These are phyloP conservation scores for Balaeniceps rex DNA, from an alignment of 2,113 vertebrate species.

Conservation along the genomic window DNA sequence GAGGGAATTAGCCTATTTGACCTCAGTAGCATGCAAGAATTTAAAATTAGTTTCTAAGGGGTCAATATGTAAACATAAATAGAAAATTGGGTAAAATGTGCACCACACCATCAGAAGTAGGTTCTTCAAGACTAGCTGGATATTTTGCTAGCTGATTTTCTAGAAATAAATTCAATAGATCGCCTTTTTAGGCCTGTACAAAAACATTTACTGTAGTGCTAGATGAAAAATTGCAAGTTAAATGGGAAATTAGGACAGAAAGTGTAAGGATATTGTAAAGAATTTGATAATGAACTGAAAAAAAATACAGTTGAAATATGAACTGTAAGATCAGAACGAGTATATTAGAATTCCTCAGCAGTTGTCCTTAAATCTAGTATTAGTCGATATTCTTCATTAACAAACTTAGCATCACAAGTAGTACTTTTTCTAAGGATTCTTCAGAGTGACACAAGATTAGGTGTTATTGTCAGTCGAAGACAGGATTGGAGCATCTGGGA, in stretches of 20 bases:
- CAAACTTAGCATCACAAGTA: neutral
- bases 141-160: neutral
- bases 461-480: neutral
- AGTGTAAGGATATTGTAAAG: neutral
- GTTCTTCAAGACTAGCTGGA: neutral
- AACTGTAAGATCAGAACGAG: neutral
- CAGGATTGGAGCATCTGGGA: neutral
- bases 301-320: neutral
- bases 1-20: neutral
- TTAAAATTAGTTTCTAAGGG: neutral
- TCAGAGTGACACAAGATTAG: neutral
- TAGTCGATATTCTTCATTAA: neutral
- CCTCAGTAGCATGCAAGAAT: neutral
- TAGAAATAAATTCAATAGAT: neutral
- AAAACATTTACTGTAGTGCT: neutral
- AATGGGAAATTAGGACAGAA: neutral
- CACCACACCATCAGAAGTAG: neutral
- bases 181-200: neutral
- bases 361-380: neutral
- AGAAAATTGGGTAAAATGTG: neutral
- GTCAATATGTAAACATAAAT: neutral
- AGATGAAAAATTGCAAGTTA: neutral
- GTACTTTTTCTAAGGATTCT: neutral
- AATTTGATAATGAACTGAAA: neutral
- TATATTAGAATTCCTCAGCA: neutral